A percentile compares a stretch with the other conserved stretches of the same genome.
phyloP scores from a whole-genome alignment of 2,888 invertebrate species.

The Hemistola chrysoprasaria region DNA sequence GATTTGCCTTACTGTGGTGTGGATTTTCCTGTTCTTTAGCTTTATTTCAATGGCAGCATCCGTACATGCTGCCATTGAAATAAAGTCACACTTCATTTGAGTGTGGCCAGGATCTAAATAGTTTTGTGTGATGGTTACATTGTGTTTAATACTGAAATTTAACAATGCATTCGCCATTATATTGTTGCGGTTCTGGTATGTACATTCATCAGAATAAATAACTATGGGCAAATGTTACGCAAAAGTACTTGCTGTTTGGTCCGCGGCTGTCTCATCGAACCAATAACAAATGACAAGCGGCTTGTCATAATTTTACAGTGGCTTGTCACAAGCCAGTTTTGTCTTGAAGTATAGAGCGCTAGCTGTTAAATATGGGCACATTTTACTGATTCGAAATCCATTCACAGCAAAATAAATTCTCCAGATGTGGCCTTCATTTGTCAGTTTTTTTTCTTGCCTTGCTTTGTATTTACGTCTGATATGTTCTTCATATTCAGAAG shows the following conservation, averaged over 20 bases:
- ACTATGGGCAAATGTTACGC: constrained; percentile 19
- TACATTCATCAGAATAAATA: constrained; percentile 31
- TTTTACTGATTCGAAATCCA: constrained; percentile 37
- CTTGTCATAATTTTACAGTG: constrained; percentile 35
- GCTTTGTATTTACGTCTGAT: constrained; percentile 23
- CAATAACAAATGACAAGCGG: constrained; percentile 31
- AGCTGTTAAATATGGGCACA: constrained; percentile 34
- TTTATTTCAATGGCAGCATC: constrained; percentile 20
- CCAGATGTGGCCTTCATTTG: constrained; percentile 29
- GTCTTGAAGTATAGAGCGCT: constrained; percentile 41
- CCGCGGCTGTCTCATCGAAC: constrained; percentile 34
- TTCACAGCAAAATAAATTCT: constrained; percentile 26
- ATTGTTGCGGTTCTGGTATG: constrained; percentile 26
- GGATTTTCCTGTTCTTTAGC: constrained; percentile 23
- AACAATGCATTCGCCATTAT: constrained; percentile 12
- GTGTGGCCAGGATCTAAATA: constrained; percentile 12
- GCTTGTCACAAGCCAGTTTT: constrained; percentile 37
- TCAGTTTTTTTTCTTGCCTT: constrained; percentile 25
- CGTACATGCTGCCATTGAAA: no score
- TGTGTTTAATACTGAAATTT: constrained; percentile 11
- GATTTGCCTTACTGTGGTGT: no score
- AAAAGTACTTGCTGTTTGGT: constrained; percentile 34
- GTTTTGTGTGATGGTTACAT: constrained; percentile 9
- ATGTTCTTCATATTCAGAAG: constrained; percentile 23
- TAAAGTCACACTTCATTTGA: constrained; percentile 27